Conservation (phyloP, 2,888 invertebrate species). For the Melanophora roralis region DNA sequence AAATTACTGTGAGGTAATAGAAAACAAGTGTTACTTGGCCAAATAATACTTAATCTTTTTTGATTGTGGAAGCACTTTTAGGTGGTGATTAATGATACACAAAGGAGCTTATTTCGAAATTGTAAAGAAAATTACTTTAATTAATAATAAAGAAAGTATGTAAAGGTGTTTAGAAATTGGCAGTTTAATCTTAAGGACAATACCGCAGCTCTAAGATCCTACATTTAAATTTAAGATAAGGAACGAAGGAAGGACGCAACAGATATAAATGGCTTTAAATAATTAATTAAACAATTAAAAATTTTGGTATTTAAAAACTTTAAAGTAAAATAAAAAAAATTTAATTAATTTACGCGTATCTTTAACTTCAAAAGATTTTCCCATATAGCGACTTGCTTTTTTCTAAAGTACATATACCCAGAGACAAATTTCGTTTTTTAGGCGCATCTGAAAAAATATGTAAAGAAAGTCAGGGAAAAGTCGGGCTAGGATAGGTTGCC, state of each 20-base stretch:
- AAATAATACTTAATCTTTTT: constrained; percentile 26
- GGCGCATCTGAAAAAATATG: too few relatives aligned
- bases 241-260: too few relatives aligned
- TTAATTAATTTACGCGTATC: too few relatives aligned
- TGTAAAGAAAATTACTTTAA: background rate
- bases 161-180: background rate
- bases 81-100: constrained; percentile 69
- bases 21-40: constrained; percentile 29
- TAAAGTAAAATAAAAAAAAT: too few relatives aligned
- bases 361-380: background rate
- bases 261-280: too few relatives aligned
- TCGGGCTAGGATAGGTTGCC: too few relatives aligned
- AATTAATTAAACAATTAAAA: too few relatives aligned
- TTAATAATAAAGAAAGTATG: background rate
- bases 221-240: too few relatives aligned
- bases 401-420: background rate
- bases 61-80: constrained; percentile 44
- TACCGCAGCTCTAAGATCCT: too few relatives aligned
- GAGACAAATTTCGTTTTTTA: too few relatives aligned
- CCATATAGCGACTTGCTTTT: background rate
- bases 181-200: background rate
- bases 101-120: background rate
- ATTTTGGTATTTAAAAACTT: too few relatives aligned
- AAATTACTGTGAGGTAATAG: constrained; percentile 51
- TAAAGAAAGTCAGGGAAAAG: too few relatives aligned